Evolutionary conservation across 2,797 vertebrate genomes (phyloP).

Genomic region (Mastacembelus armatus): DNA sequence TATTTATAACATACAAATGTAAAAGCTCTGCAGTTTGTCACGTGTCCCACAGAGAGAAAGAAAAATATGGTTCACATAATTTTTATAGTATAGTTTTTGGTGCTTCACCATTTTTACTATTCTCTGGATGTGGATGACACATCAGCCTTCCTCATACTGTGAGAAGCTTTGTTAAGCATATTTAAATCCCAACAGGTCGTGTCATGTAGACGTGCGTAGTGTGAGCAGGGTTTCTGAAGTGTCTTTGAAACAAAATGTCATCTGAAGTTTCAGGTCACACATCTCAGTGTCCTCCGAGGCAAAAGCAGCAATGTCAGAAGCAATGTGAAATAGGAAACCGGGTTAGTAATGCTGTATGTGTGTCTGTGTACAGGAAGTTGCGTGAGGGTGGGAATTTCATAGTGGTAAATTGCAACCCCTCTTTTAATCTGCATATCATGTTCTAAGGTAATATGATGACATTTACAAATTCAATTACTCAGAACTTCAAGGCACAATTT

Average conservation of each 20-base stretch:
- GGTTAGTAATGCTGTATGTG: conserved; percentile 35
- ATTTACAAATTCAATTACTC: conserved; percentile 74
- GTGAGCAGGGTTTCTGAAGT: conserved; percentile 14
- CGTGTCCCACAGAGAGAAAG: conserved; percentile 22
- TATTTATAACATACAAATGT: conserved; percentile 27
- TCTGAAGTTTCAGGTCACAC: conserved; percentile 42
- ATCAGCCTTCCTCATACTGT: background rate
- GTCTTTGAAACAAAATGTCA: conserved; percentile 46
- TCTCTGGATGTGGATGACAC: conserved; percentile 3
- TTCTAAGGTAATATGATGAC: conserved; percentile 66
- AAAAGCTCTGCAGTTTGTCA: conserved; percentile 47
- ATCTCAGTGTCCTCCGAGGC: conserved; percentile 40
- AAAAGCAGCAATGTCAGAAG: conserved; percentile 23
- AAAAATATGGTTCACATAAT: conserved; percentile 28
- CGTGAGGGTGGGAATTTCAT: conserved; percentile 47
- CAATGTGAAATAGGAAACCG: conserved; percentile 56
- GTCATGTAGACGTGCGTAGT: conserved; percentile 33
- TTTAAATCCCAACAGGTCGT: conserved; percentile 54
- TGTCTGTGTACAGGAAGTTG: background rate
- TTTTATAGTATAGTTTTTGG: conserved; percentile 27
- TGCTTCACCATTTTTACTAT: conserved; percentile 13
- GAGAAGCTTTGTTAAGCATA: conserved; percentile 27
- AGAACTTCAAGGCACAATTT: conserved; percentile 69
- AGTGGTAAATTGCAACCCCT: conserved; percentile 51
- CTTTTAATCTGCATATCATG: conserved; percentile 60